Evolutionary conservation across 2,797 vertebrate genomes (phyloP).

Genomic region (Dicrostonyx torquatus): DNA sequence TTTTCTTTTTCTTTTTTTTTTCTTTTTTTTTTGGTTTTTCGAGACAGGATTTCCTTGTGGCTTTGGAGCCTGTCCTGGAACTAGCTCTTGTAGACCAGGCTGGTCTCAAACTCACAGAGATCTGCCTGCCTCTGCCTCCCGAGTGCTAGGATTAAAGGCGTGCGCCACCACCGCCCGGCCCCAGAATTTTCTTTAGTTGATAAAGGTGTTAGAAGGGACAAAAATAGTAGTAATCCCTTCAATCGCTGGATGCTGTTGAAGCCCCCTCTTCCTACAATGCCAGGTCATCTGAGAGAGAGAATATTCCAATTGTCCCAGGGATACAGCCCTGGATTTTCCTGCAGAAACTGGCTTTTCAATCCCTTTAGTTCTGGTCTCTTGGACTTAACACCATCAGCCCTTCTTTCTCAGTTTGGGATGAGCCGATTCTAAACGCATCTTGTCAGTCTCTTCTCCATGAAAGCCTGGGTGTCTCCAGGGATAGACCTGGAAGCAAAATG

Average conservation of each 20-base stretch:
- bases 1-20: too few relatives aligned
- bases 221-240: not conserved
- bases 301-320: not conserved
- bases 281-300: not conserved
- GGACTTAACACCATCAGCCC: not conserved
- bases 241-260: not conserved
- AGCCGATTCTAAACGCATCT: not conserved
- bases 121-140: too few relatives aligned
- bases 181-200: not conserved
- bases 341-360: not conserved
- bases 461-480: not conserved
- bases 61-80: too few relatives aligned
- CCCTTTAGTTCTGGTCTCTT: not conserved
- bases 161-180: too few relatives aligned
- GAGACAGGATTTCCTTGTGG: too few relatives aligned
- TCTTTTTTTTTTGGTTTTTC: too few relatives aligned
- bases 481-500: slow-evolving; percentile 8
- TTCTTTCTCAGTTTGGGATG: not conserved
- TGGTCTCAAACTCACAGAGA: too few relatives aligned
- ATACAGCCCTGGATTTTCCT: not conserved
- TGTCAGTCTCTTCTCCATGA: not conserved
- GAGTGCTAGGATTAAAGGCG: too few relatives aligned
- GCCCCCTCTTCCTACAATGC: not conserved
- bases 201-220: not conserved
- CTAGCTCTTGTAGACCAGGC: too few relatives aligned